Percentiles rank a stretch among this genome's conserved stretches.
Conservation (phyloP, 2,888 invertebrate species). For the Podotricha telesiphe region DNA sequence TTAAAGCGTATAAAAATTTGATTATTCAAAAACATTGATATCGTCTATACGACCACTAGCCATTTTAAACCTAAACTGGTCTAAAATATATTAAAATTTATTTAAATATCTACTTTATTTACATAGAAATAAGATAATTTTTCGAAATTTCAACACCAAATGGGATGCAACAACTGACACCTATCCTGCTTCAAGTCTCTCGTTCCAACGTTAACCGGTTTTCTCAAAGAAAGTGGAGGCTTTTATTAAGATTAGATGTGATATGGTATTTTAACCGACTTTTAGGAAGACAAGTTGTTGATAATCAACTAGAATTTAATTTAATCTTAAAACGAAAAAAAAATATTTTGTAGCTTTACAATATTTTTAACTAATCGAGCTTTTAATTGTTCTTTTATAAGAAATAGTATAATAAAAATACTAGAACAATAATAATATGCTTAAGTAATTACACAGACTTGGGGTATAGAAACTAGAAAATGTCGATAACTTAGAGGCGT, state of each 20-base stretch:
- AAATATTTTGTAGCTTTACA: too few species aligned
- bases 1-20: too few species aligned
- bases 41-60: constrained; percentile 2
- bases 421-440: too few species aligned
- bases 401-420: too few species aligned
- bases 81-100: not conserved
- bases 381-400: too few species aligned
- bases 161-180: not conserved
- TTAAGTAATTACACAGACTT: too few species aligned
- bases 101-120: not conserved
- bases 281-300: not conserved
- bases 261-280: constrained; percentile 24
- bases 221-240: constrained; percentile 34
- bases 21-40: not conserved
- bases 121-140: not conserved
- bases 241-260: constrained; percentile 38
- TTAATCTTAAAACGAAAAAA: too few species aligned
- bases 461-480: too few species aligned
- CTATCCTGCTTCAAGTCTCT: constrained; percentile 13
- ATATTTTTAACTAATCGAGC: too few species aligned
- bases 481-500: too few species aligned
- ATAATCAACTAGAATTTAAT: too few species aligned
- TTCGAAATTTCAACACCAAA: not conserved
- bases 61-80: constrained; percentile 9
- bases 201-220: constrained; percentile 19